Base-by-base conservation (phyloP, 2,797 vertebrate genomes). In the Cryptoblepharus egeriae region DNA sequence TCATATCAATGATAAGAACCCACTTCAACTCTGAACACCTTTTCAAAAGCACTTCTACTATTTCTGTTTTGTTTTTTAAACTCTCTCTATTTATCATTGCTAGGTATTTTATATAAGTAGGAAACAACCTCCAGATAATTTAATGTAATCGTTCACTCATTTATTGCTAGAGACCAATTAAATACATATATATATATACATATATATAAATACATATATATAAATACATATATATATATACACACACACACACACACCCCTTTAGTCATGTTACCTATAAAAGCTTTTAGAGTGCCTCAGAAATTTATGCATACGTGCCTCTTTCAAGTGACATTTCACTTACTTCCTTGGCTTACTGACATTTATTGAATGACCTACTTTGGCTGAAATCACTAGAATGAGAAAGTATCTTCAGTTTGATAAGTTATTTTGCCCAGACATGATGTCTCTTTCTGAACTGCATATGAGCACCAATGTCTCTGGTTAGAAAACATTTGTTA, bases 351-450 rank as follows among this genome's bases (percentile, higher is more conserved):
- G 85, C 81, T 86, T 87, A 81, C 22, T 90, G 82, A 89, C 86
- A 91, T 91, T 94, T 92, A 87, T 5, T 87, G 80, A 73, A 88
- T 89, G 87, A 90, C 83, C 86, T 64, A 71, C 69, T 86, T 89
- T 58, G 78, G 92, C 93, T 94, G 75, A 92, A 94, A 94, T 91
- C 90, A 95, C 92, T 92, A 95, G 80, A 89, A 93, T 91, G 87
- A 94, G 92, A 95, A 95, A 92, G 89, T 84, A 95, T 73, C 35
- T 91, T 86, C 73, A 94, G 91, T 92, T 91, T 95, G 90, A 30
- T 88, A 93, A 92, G 89, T 91, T 83, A 92, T 65, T 92, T 95
- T 87, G 87, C 92, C 94, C 92, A 93, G 96, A 96, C 90, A 95
- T 88, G 94, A 92, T 87, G 93, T 91, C 92, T 93, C 87, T 88